Base-by-base conservation (phyloP, 2,888 invertebrate species). In the Aleiodes leptofemur region DNA sequence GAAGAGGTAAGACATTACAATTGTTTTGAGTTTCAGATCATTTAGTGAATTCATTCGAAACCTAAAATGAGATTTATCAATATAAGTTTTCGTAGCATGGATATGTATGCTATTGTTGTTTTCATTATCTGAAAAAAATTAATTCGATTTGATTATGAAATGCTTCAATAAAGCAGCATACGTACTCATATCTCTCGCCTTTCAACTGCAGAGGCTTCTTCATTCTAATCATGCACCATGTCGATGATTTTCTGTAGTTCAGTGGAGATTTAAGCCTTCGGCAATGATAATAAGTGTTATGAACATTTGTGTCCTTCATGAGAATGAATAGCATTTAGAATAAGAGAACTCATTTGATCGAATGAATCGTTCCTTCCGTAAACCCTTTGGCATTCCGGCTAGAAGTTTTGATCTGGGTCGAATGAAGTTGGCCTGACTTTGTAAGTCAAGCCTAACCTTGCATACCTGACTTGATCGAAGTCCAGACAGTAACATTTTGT, bases 161-260 rank as follows among this genome's bases (percentile, higher is more conserved):
- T 34, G 43, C 11, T 43, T 8, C 7, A 43, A 11, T n/a, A 8
- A 8, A 43, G 3, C 7, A 9, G 11, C 3, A 4, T 43, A 64
- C 64, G 14, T 73, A 78, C 78, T 9, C 68, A 31, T 43, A 78
- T 13, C 76, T 74, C n/a, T 76, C 76, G 0, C 72, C 78, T 13
- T 50, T 76, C 53, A 78, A 74, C 59, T 66, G 43, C 14, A 78
- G 64, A 7, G 76, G 76, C 64, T 66, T 76, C 7, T 57, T 66
- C n/a, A 76, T 74, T 23, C 78, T 72, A 7, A 78, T 74, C 74
- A 78, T 72, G 55, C 76, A 78, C 43, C 76, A 70, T 11, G 71
- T 76, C 50, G 74, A 11, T 31, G 76, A 76, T 56, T 78, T 76
- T 23, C 74, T 76, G 31, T 71, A 76, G 14, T 66, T 55, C 14